Evolutionary conservation across 2,888 invertebrate species (phyloP).

Genomic region (Stenchaetothrips biformis): DNA sequence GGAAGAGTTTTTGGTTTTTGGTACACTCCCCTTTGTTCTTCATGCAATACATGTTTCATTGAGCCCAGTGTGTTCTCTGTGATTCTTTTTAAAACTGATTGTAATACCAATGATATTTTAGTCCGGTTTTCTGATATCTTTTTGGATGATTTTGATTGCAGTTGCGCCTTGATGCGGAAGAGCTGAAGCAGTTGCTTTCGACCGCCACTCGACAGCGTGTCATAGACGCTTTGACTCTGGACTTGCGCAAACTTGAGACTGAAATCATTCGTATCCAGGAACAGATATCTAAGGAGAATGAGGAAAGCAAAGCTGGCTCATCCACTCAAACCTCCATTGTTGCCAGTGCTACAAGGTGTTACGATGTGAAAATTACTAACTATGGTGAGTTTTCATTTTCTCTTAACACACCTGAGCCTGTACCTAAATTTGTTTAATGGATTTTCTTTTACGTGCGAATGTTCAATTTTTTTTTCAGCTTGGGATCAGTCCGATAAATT

Average conservation of each 20-base stretch:
- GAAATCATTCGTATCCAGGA: slow-evolving; percentile 55
- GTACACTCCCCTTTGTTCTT: neutral
- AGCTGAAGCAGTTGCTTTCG: slow-evolving; percentile 59
- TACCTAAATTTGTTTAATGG: slow-evolving; percentile 28
- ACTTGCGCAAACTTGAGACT: slow-evolving; percentile 67
- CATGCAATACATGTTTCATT: neutral
- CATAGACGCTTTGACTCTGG: slow-evolving; percentile 65
- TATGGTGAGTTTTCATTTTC: slow-evolving; percentile 52
- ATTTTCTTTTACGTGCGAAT: slow-evolving; percentile 41
- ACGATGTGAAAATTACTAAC: slow-evolving; percentile 63
- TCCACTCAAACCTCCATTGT: slow-evolving; percentile 35
- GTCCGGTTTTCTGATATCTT: neutral
- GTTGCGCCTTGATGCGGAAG: slow-evolving; percentile 69
- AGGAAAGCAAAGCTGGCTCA: slow-evolving; percentile 37
- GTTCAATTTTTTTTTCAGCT: slow-evolving; percentile 53
- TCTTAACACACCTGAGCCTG: slow-evolving; percentile 26
- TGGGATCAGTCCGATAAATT: slow-evolving; percentile 90
- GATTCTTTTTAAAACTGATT: neutral
- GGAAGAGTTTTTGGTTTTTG: neutral
- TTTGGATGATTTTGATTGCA: slow-evolving; percentile 44
- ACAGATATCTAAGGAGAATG: slow-evolving; percentile 35
- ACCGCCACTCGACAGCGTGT: slow-evolving; percentile 63
- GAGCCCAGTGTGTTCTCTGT: neutral
- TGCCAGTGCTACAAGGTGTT: slow-evolving; percentile 49
- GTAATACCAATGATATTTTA: neutral